Percentiles rank a stretch among this genome's conserved stretches.
Evolutionary conservation across 2,113 vertebrate species (phyloP).

Genomic region (Cyanoramphus novaezelandiae): DNA sequence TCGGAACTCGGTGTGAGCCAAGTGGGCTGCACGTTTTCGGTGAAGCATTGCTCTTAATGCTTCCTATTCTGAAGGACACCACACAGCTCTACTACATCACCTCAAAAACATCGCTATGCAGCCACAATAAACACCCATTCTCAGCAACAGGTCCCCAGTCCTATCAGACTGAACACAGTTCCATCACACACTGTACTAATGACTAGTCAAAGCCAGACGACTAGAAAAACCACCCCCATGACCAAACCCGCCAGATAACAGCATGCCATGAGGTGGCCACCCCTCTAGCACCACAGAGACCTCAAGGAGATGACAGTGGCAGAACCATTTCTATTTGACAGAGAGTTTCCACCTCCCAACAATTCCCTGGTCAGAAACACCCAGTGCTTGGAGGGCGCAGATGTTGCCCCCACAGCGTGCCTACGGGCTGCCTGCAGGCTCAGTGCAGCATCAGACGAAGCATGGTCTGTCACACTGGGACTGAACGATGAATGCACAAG

Average conservation of each 20-base stretch:
- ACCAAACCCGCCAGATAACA: background rate
- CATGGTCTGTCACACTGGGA: constrained; percentile 62
- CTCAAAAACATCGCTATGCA: background rate
- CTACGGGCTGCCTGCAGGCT: constrained; percentile 74
- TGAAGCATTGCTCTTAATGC: too few relatives aligned
- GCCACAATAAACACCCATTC: background rate
- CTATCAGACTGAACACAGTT: background rate
- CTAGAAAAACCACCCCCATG: background rate
- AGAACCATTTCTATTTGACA: constrained; percentile 55
- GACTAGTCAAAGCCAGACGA: background rate
- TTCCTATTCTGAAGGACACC: background rate
- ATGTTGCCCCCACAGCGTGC: constrained; percentile 69
- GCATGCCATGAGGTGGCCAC: background rate
- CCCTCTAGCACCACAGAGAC: constrained; percentile 36
- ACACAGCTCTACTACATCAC: background rate
- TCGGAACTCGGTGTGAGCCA: background rate
- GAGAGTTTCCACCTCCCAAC: constrained; percentile 68
- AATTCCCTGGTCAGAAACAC: constrained; percentile 78
- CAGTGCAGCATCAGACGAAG: constrained; percentile 72
- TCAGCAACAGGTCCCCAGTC: background rate
- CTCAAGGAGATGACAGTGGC: constrained; percentile 42
- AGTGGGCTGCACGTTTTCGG: background rate
- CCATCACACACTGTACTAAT: background rate
- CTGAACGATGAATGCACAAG: constrained; percentile 58
- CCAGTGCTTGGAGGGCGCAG: constrained; percentile 71